These are phyloP conservation scores for Hypsopygia costalis DNA, from an alignment of 2,888 invertebrate species.

Conservation along the genomic window DNA sequence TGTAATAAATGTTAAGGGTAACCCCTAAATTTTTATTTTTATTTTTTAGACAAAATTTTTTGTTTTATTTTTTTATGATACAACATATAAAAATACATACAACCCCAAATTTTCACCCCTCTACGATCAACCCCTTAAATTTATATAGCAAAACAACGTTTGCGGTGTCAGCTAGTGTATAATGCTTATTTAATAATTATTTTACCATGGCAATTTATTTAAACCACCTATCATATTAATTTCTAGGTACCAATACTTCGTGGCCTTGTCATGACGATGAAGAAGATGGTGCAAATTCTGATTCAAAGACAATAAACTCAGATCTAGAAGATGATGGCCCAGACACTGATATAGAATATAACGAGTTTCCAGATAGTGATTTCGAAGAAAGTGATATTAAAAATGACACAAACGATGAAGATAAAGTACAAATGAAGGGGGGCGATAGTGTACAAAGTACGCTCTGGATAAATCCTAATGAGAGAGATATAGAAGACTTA, in stretches of 20 bases:
- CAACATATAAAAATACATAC: too few relatives aligned
- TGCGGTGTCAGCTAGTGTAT: too few relatives aligned
- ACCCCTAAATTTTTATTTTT: too few relatives aligned
- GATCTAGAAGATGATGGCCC: constrained; percentile 62
- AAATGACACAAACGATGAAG: constrained; percentile 36
- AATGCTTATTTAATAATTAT: too few relatives aligned
- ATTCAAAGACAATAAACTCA: constrained; percentile 63
- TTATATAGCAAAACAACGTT: too few relatives aligned
- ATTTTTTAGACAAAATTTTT: too few relatives aligned
- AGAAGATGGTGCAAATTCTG: constrained; percentile 67
- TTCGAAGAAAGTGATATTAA: constrained; percentile 58
- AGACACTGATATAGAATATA: constrained; percentile 53
- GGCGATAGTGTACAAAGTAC: constrained; percentile 62
- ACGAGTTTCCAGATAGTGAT: constrained; percentile 62
- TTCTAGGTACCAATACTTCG: constrained; percentile 63
- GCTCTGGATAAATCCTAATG: constrained; percentile 67
- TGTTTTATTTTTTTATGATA: too few relatives aligned
- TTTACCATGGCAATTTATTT: too few relatives aligned
- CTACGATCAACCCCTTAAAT: too few relatives aligned
- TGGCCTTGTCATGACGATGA: constrained; percentile 74
- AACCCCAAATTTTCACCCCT: too few relatives aligned
- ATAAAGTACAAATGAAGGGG: constrained; percentile 42
- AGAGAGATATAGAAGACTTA: constrained; percentile 78
- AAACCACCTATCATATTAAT: constrained; percentile 16
- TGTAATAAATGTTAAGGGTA: too few relatives aligned